Base-by-base conservation (phyloP, 2,888 invertebrate species). In the Phragmatobia fuliginosa region DNA sequence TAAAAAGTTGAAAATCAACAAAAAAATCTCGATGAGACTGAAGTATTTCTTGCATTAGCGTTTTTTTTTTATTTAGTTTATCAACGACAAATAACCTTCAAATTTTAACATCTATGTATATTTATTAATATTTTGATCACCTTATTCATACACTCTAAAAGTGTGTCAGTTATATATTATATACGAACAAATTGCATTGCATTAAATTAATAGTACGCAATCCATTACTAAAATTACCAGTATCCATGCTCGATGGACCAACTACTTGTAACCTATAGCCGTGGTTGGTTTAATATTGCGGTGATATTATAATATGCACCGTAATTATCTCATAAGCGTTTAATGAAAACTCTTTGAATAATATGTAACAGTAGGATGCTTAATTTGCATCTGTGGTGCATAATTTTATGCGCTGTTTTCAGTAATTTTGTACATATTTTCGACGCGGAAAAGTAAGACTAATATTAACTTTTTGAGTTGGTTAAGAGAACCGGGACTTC, bases 261-360 rank as follows among this genome's bases (percentile, higher is more conserved):
- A 62, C 64, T 62, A 67, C 76, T 76, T 76, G 73, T 72, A 70
- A 68, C 60, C 65, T 38, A 66, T 59, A 63, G 36, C 65, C 58
- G 81, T 71, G 80, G 80, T 73, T 10, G n/a, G 67, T 38, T 58
- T 62, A 61, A 68, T 70, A 73, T 71, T 72, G 76, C 41, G 73
- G 81, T 71, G 28, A 62, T 65, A 71, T 67, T 73, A 71, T 73
- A 72, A 66, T 70, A 73, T 65, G 68, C 62, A 21, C 61, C 74
- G 75, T 80, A 78, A 36, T 72, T 74, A 65, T 62, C 66, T 61
- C 60, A n/a, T 41, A 61, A 62, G 25, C 41, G 41, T 62, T 31
- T 62, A 41, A 62, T 62, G 62, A 41, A 62, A 62, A 41, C 31
- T 62, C 41, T 62, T 38, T 41, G 11, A 62, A 21, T 41, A 62